Evolutionary conservation across 2,888 invertebrate species (phyloP), one percentile per base, ranked within the genome.

Genomic region (Erebia ligea): DNA sequence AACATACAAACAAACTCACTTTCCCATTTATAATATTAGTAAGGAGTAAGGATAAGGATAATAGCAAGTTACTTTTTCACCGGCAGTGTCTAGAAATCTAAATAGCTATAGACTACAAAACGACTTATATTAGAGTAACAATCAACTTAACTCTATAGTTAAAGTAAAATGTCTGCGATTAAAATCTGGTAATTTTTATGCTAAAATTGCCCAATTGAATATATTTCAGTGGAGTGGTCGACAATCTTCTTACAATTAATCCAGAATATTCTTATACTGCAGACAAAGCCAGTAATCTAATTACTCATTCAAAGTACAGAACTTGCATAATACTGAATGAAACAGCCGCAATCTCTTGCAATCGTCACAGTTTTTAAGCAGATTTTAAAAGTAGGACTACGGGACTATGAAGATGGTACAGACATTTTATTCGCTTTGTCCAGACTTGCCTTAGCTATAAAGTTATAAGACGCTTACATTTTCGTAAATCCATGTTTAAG

Each of bases 161-260:
- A 45, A 8, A 15, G 11, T 56, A 62, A 62, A 3, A 59, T 54
- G 42, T 63, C 61, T 17, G 57, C 9, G 19, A 67, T 54, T 67
- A 19, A 73, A 70, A 65, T 64, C 34, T n/a, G 42, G 15, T 8
- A 65, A 57, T 48, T 64, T 65, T 67, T 57, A 48, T 69, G 62
- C 57, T 52, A 10, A 50, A 64, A 68, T 21, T 67, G 66, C 61
- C 67, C 74, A 75, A 75, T 76, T 75, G 69, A 75, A 73, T 73
- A 67, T 67, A 75, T 75, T 76, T 76, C 77, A 78, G 80, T 70
- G 77, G 77, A 78, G 77, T 77, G 78, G 79, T 77, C 76, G 74
- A 77, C 78, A 81, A 82, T 83, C 80, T 81, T 78, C 80, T 82
- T 84, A 81, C 78, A 83, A 81, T 83, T 82, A 82, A 83, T 81